phyloP scores from a whole-genome alignment of 1,140 invertebrate genomes.

The Tenebrio molitor region DNA sequence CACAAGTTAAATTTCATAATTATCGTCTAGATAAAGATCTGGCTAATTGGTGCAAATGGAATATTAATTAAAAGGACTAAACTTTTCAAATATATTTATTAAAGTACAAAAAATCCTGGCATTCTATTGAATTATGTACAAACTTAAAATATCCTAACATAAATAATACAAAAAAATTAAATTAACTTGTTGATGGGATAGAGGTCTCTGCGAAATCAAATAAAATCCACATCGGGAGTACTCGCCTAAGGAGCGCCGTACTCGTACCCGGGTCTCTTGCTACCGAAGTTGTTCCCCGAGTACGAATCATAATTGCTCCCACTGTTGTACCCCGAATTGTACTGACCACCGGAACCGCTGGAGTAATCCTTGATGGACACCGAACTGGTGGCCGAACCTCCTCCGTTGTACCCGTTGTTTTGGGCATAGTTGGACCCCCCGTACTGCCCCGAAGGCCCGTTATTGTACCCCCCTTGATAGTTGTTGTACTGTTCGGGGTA shows the following conservation, averaged over 20 bases:
- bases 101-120: background rate
- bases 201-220: too few species aligned
- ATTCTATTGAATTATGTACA: background rate
- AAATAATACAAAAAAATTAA: background rate
- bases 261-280: slow-evolving; percentile 35
- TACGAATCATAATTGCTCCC: slow-evolving; percentile 45
- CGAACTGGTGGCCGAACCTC: slow-evolving; percentile 18
- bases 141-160: background rate
- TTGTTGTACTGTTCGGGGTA: slow-evolving; percentile 70
- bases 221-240: too few species aligned
- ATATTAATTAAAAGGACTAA: background rate
- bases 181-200: background rate
- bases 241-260: slow-evolving; percentile 43
- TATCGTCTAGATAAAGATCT: background rate
- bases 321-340: slow-evolving; percentile 36
- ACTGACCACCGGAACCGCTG: background rate
- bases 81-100: too few species aligned
- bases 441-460: slow-evolving; percentile 41
- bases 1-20: slow-evolving; percentile 14
- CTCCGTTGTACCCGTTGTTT: slow-evolving; percentile 49
- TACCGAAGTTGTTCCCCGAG: slow-evolving; percentile 21
- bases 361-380: slow-evolving; percentile 28
- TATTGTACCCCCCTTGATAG: slow-evolving; percentile 47
- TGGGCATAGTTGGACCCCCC: slow-evolving; percentile 16
- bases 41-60: background rate